Base-by-base conservation (phyloP, 2,888 invertebrate species). In the Phlogophora meticulosa region DNA sequence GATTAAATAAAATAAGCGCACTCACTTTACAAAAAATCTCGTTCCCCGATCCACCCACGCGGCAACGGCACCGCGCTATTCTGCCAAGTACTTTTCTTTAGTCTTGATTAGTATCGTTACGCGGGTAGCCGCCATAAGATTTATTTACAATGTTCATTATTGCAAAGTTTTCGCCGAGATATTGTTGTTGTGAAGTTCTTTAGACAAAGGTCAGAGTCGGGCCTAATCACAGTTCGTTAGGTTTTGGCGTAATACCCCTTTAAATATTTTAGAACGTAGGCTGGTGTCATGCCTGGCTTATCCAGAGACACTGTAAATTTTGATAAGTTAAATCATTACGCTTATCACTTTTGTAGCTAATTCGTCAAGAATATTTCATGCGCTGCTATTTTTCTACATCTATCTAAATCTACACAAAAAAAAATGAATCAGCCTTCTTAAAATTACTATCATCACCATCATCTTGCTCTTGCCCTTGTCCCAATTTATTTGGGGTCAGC, bases 51-150 rank as follows among this genome's bases (percentile, higher is more conserved):
- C 52, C 60, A 28, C 67, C 61, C 48, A 58, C 53, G 62, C 59
- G 46, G 64, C 65, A 43, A 56, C 36, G 53, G 71, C 48, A 58
- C 42, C 51, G 17, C 53, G 58, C 67, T 62, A 72, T 78, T 72
- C 72, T 63, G 72, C 81, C 73, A 81, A 81, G 81, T 73, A 78
- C 80, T 72, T 78, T 80, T 72, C 81, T 70, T 78, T 68, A 70
- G 62, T 73, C 77, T 80, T 82, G 76, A 83, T 81, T 81, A 83
- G 73, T 79, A 81, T 83, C 74, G 81, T 83, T 80, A 72, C 72
- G 72, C 63, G 78, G 71, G 71, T 59, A 76, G 72, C 69, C 78
- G 58, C 81, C 75, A 78, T 76, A 80, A 74, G 81, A 78, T 81
- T 81, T 80, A 81, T 82, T 77, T 81, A 75, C 70, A 81, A 67